Base-by-base conservation (phyloP, 2,888 invertebrate genomes). In the Ophraella communa region DNA sequence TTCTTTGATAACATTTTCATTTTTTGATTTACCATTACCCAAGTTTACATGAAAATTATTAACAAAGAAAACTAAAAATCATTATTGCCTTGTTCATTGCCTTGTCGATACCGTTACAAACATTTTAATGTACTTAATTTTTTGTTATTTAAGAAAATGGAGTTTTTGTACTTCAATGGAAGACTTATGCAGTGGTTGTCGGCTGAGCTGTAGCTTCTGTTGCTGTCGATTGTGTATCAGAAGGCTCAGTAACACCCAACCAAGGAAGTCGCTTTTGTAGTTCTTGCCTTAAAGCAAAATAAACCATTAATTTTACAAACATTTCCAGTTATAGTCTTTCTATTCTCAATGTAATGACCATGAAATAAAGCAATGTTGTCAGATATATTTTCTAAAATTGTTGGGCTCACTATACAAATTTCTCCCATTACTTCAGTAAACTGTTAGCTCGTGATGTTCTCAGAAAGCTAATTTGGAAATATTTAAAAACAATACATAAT, bases 261-360 rank as follows among this genome's bases (percentile, higher is more conserved):
- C 91, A 94, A 7, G 93, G 92, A 79, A 94, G 87, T 56, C 91
- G 88, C 66, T 91, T 91, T 77, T 93, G 91, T 62, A 94, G 84
- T 80, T 94, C 94, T 81, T 91, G 84, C 73, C 91, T 91, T 57
- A 61, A 78, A 73, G 71, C 60, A 57, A 53, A 56, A 54, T 52
- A 30, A 18, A 39, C 18, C 7, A 21, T 10, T 7, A 35, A 52
- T n/a, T n/a, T n/a, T n/a, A n/a, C n/a, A n/a, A n/a, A n/a, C n/a
- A n/a, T n/a, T n/a, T n/a, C n/a, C n/a, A n/a, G n/a, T n/a, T n/a
- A n/a, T n/a, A n/a, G n/a, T n/a, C n/a, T n/a, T n/a, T n/a, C n/a
- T n/a, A n/a, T n/a, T n/a, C n/a, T n/a, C n/a, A n/a, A n/a, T n/a
- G n/a, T n/a, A n/a, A n/a, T n/a, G n/a, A n/a, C n/a, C n/a, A n/a